These are phyloP conservation scores for Pachyramphus minor DNA, from an alignment of 2,113 vertebrate species.

Conservation along the genomic window DNA sequence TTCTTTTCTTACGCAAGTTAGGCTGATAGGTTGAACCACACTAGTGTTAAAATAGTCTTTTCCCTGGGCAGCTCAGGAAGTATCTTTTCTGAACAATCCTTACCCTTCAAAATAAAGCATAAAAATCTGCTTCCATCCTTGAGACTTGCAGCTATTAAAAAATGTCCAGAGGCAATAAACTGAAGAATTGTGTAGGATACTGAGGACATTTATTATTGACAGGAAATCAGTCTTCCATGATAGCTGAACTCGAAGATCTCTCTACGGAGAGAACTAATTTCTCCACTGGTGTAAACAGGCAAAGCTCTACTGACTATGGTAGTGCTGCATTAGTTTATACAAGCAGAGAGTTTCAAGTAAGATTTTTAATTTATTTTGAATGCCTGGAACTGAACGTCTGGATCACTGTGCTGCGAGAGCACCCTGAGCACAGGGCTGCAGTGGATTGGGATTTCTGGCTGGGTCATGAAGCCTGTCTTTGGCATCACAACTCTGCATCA, in stretches of 20 bases:
- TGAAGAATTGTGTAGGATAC: conserved; percentile 49
- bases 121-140: conserved; percentile 47
- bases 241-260: conserved; percentile 4
- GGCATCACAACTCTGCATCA: neutral
- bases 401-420: neutral
- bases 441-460: neutral
- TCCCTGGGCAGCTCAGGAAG: conserved; percentile 17
- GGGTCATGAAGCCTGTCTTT: neutral
- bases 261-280: conserved; percentile 21
- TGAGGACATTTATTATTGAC: conserved; percentile 57
- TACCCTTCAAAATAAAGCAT: conserved; percentile 59
- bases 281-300: neutral
- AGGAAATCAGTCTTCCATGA: conserved; percentile 53
- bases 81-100: conserved; percentile 42
- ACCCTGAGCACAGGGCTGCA: neutral
- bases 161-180: conserved; percentile 55
- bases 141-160: conserved; percentile 55
- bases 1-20: conserved; percentile 56
- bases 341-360: neutral
- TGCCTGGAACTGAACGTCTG: neutral
- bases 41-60: conserved; percentile 45
- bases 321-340: neutral
- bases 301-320: neutral
- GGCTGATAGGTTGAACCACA: conserved; percentile 31
- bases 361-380: neutral